These are phyloP conservation scores for Ispidina picta DNA, from an alignment of 2,797 vertebrate species.

Conservation along the genomic window DNA sequence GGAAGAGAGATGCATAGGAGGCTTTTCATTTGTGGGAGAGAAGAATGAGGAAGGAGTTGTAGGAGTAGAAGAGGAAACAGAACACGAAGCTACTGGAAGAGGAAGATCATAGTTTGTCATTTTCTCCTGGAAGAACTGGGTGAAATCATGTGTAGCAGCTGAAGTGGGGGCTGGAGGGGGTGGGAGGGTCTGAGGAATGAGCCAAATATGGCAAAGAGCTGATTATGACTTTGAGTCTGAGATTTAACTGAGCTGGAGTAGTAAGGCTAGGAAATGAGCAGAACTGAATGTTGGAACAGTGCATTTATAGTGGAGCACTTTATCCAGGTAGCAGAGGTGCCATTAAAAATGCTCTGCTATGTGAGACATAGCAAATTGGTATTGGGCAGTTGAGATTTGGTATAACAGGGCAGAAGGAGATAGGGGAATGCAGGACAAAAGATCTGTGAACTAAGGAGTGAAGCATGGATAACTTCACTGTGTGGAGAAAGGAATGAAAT, in stretches of 20 bases:
- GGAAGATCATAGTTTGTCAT: background rate
- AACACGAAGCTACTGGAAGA: background rate
- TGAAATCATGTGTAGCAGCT: background rate
- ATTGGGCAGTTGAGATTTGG: background rate
- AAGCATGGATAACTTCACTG: background rate
- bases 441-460: background rate
- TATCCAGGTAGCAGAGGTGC: background rate
- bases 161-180: background rate
- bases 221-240: background rate
- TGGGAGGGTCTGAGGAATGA: background rate
- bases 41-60: background rate
- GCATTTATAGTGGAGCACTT: background rate
- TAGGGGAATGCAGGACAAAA: background rate
- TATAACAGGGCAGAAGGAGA: background rate
- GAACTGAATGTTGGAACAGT: background rate
- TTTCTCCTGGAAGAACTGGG: background rate
- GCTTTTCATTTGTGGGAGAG: background rate
- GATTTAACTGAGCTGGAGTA: background rate
- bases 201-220: conserved; percentile 1
- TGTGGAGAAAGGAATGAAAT: background rate
- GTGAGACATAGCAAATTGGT: background rate
- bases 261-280: background rate
- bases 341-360: background rate
- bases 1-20: background rate
- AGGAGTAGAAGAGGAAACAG: background rate